Conservation (phyloP, 2,797 vertebrate species). For the Schizopygopsis pylzovi region DNA sequence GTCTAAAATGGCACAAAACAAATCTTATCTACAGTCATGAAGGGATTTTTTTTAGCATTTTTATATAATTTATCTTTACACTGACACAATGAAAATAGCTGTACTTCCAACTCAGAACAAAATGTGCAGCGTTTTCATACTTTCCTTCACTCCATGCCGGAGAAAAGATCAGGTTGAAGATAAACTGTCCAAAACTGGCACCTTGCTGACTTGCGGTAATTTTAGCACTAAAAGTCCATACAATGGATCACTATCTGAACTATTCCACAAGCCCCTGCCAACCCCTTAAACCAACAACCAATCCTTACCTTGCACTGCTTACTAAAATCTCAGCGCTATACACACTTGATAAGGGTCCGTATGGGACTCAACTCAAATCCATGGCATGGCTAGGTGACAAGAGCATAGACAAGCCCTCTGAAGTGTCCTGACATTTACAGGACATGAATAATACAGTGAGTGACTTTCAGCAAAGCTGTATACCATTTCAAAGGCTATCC, state of each 20-base stretch:
- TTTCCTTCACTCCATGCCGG: constrained; percentile 17
- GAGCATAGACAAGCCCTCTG: constrained; percentile 38
- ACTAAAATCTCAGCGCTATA: constrained; percentile 7
- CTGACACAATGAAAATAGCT: constrained; percentile 11
- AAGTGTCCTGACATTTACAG: constrained; percentile 60
- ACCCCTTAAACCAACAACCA: constrained; percentile 15
- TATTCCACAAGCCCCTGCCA: constrained; percentile 28
- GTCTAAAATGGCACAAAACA: constrained; percentile 3
- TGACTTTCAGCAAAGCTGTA: constrained; percentile 43
- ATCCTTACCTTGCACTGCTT: not conserved
- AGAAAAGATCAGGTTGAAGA: constrained; percentile 61
- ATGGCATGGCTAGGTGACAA: constrained; percentile 35
- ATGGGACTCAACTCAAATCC: constrained; percentile 11
- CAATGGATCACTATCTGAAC: constrained; percentile 65
- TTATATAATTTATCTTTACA: constrained; percentile 55
- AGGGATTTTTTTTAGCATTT: not conserved
- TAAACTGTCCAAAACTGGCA: constrained; percentile 64
- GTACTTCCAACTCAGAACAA: constrained; percentile 43
- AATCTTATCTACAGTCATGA: constrained; percentile 30
- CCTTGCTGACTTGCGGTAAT: constrained; percentile 71
- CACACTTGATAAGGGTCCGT: not conserved
- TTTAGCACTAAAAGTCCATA: constrained; percentile 63
- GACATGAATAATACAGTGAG: constrained; percentile 61
- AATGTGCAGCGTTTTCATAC: constrained; percentile 37
- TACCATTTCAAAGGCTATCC: constrained; percentile 32